Evolutionary conservation across 1,140 invertebrate species (phyloP).

Genomic region (Monomorium pharaonis): DNA sequence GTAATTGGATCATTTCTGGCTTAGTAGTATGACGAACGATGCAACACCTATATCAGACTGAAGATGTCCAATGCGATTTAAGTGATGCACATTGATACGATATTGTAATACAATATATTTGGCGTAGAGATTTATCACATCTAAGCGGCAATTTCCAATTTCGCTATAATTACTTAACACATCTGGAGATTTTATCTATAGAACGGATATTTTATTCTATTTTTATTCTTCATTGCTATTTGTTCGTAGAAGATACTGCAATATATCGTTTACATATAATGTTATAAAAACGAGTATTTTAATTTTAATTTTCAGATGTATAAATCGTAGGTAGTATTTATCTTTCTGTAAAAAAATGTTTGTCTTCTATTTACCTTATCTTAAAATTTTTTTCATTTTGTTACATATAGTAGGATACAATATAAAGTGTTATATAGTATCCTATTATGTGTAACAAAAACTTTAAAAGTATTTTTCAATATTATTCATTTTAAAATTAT

Average conservation of each 20-base stretch:
- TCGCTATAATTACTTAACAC: background rate
- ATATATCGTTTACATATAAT: background rate
- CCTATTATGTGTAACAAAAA: no score
- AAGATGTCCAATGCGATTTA: conserved; percentile 39
- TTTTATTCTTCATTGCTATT: background rate
- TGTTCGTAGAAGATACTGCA: background rate
- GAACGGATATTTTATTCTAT: background rate
- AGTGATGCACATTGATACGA: conserved; percentile 10
- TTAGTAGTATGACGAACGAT: conserved; percentile 40
- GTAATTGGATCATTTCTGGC: conserved; percentile 48
- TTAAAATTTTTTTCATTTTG: background rate
- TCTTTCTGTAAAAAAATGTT: background rate
- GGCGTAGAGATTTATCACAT: background rate
- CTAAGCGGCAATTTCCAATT: background rate
- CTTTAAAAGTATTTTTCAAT: background rate
- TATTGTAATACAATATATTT: background rate
- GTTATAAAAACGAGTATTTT: background rate
- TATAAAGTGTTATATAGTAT: no score
- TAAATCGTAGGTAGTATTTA: background rate
- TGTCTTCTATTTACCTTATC: background rate
- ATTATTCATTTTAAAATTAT: background rate
- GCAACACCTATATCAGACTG: conserved; percentile 8
- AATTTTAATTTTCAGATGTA: background rate
- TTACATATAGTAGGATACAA: no score
- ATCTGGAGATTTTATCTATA: background rate